Percentiles rank a stretch among this genome's conserved stretches.
Evolutionary conservation across 30 jellyfish, hydroid and myxozoan genomes (phyloP).

Genomic region (Turritopsis rubra): DNA sequence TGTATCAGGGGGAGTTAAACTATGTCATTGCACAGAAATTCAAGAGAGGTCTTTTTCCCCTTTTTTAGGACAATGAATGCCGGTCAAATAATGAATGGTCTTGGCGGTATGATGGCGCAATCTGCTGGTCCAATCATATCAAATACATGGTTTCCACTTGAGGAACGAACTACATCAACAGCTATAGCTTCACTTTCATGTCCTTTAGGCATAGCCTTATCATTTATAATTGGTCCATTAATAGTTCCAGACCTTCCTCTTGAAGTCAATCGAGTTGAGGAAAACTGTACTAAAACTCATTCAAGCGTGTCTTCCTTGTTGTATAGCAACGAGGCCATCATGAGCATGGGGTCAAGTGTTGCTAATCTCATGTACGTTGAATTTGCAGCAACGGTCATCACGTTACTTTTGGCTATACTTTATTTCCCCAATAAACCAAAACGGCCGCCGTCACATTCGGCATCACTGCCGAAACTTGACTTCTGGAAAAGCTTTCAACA

Average conservation of each 20-base stretch:
- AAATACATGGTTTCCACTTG: conserved; percentile 45
- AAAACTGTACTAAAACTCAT: neutral
- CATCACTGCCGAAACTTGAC: conserved; percentile 21
- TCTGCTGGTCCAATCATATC: conserved; percentile 49
- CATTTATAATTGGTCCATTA: conserved; percentile 38
- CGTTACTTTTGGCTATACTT: neutral
- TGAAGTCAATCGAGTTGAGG: neutral
- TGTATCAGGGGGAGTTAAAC: too few relatives aligned
- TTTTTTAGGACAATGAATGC: conserved; percentile 31
- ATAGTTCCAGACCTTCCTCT: conserved; percentile 11
- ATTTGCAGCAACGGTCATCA: neutral
- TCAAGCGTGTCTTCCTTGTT: neutral
- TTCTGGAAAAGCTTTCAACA: conserved; percentile 9
- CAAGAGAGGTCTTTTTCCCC: too few relatives aligned
- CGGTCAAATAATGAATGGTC: conserved; percentile 47
- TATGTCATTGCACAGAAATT: neutral
- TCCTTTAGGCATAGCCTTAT: conserved; percentile 37
- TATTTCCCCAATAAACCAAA: conserved; percentile 36
- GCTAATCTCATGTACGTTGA: conserved; percentile 13
- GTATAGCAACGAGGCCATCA: neutral
- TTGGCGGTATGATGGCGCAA: conserved; percentile 51
- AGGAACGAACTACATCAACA: conserved; percentile 50
- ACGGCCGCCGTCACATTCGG: conserved; percentile 31
- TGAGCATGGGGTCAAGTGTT: neutral
- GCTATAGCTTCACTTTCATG: conserved; percentile 37